Evolutionary conservation across 1,140 invertebrate genomes (phyloP).

Genomic region (Aleiodes sp.): DNA sequence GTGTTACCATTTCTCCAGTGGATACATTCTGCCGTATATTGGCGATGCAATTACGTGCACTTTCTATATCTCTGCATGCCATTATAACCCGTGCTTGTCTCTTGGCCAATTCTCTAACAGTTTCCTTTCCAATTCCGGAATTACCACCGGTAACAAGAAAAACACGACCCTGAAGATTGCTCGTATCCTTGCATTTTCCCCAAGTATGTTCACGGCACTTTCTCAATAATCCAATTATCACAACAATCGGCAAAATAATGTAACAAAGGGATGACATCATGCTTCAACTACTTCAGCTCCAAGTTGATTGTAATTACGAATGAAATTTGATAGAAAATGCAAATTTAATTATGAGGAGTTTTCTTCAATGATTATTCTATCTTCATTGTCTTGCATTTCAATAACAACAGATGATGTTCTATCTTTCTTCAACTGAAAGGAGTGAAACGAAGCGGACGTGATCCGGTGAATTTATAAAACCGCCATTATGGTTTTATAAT

Average conservation of each 20-base stretch:
- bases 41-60: conserved; percentile 69
- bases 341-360: background rate
- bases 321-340: background rate
- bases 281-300: background rate
- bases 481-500: background rate
- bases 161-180: conserved; percentile 68
- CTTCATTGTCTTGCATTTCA: background rate
- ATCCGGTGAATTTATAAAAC: background rate
- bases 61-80: conserved; percentile 75
- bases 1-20: conserved; percentile 72
- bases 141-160: conserved; percentile 84
- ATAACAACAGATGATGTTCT: background rate
- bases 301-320: background rate
- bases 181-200: conserved; percentile 62
- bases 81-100: conserved; percentile 78
- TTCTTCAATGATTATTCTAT: background rate
- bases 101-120: conserved; percentile 73
- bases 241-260: conserved; percentile 55
- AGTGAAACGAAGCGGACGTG: background rate
- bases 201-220: conserved; percentile 64
- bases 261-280: conserved; percentile 55
- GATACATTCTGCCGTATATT: conserved; percentile 70
- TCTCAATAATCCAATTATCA: conserved; percentile 59
- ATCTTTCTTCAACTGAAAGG: background rate
- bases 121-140: conserved; percentile 82